A percentile compares a stretch with the other conserved stretches of the same genome.
Conservation (phyloP, 2,888 invertebrate genomes). For the Cremastinae sp. region DNA sequence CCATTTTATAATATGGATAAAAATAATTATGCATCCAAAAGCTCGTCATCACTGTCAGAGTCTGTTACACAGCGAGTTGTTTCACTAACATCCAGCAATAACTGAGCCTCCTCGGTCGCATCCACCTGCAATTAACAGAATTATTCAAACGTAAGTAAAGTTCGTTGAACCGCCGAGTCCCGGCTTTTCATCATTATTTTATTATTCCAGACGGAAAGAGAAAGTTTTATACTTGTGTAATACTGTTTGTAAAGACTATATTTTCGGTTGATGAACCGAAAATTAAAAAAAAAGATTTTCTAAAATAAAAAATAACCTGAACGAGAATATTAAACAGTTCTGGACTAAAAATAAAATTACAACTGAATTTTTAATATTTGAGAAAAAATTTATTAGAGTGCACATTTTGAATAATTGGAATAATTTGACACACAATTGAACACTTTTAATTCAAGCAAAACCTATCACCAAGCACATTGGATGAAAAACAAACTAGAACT, state of each 20-base stretch:
- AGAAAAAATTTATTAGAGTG: too few relatives aligned
- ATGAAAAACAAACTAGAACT: background rate
- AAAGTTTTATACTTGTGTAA: background rate
- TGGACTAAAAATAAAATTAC: too few relatives aligned
- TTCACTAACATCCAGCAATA: constrained; percentile 72
- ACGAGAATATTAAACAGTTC: too few relatives aligned
- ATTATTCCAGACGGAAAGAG: background rate
- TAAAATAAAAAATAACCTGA: too few relatives aligned
- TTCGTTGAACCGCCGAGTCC: background rate
- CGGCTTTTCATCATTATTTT: background rate
- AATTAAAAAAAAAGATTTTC: too few relatives aligned
- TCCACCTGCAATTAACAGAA: constrained; percentile 69
- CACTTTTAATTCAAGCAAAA: too few relatives aligned
- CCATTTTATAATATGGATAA: constrained; percentile 19
- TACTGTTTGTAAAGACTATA: too few relatives aligned
- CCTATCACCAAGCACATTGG: too few relatives aligned
- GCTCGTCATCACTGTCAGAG: constrained; percentile 73
- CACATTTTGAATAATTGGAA: too few relatives aligned
- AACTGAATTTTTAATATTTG: too few relatives aligned
- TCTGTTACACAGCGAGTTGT: constrained; percentile 71
- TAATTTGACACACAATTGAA: too few relatives aligned
- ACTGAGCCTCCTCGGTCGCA: constrained; percentile 74
- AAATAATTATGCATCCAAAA: constrained; percentile 68
- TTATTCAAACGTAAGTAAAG: constrained; percentile 8
- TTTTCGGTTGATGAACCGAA: too few relatives aligned